Base-by-base conservation (phyloP, 1,140 invertebrate genomes). In the Pseudomyrmex flavicornis region DNA sequence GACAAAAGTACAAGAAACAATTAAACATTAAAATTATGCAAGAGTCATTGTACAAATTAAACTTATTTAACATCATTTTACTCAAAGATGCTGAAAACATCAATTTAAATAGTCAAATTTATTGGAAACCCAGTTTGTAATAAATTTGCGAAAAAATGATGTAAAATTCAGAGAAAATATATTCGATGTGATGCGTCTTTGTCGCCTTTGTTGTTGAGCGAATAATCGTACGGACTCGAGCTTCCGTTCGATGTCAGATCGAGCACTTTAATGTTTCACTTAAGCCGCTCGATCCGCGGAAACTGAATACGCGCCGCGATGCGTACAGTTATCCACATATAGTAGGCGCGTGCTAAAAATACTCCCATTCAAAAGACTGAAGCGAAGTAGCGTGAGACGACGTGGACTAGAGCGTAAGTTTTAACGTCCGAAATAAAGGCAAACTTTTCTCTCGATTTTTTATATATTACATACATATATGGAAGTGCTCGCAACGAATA, bases 331-430 rank as follows among this genome's bases (percentile, higher is more conserved):
- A 90, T 90, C 89, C 89, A 88, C 83, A 90, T 89, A 90, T 90
- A 90, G 90, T 90, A 91, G 89, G 87, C 85, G 77, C 84, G 75
- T 75, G 85, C 90, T 90, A 87, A 91, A 91, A 91, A 90, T 91
- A 91, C 83, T 91, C 66, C 88, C 90, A 91, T 91, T 91, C 90
- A 91, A 90, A 90, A 91, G 89, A 90, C 73, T 52, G 88, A 90
- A n/a, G 68, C 79, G 75, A 88, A 89, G 70, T 73, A 70, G 70
- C 35, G 35, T 76, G 74, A 84, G 79, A 52, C 86, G 79, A 72
- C 74, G 88, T 85, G 72, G 77, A 82, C 52, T 87, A 87, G 69
- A 76, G 15, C 74, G 65, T 86, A 61, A 77, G 74, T 72, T 87
- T 87, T 76, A 86, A 73, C 73, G 73, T 46, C 63, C 72, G 52